Percentiles rank a stretch among this genome's conserved stretches.
Conservation (phyloP, 2,888 invertebrate species). For the Athripsodes cinereus region DNA sequence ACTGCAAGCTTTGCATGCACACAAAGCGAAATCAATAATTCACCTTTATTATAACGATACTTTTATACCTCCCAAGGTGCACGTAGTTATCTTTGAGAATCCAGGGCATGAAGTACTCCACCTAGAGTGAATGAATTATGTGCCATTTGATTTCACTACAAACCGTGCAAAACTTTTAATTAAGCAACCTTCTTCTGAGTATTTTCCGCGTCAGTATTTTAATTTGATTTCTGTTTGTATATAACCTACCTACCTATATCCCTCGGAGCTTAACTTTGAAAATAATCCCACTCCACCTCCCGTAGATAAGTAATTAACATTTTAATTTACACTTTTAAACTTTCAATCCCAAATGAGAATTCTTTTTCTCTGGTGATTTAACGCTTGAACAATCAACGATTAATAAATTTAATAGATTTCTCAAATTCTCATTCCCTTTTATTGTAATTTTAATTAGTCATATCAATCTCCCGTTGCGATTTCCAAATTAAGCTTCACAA, state of each 20-base stretch:
- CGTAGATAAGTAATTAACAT: background rate
- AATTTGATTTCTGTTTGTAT: background rate
- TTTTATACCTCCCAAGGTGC: no score
- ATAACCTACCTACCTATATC: background rate
- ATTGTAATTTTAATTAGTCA: no score
- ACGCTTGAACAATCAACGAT: no score
- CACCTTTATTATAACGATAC: no score
- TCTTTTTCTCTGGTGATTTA: background rate
- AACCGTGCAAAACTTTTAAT: background rate
- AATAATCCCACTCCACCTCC: background rate
- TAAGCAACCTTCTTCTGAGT: background rate
- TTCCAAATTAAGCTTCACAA: no score
- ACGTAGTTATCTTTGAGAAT: background rate
- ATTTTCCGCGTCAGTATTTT: background rate
- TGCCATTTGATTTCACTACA: background rate
- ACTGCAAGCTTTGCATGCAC: no score
- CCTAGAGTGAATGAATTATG: constrained; percentile 1
- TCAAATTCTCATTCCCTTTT: no score
- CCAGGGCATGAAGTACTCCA: background rate
- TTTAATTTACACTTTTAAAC: constrained; percentile 1
- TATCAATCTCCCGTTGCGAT: no score
- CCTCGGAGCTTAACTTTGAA: background rate
- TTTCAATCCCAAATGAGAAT: background rate
- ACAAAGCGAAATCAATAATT: no score
- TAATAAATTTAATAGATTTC: no score